Conservation (phyloP, 1,140 invertebrate species). For the Hydropsyche tenuis region DNA sequence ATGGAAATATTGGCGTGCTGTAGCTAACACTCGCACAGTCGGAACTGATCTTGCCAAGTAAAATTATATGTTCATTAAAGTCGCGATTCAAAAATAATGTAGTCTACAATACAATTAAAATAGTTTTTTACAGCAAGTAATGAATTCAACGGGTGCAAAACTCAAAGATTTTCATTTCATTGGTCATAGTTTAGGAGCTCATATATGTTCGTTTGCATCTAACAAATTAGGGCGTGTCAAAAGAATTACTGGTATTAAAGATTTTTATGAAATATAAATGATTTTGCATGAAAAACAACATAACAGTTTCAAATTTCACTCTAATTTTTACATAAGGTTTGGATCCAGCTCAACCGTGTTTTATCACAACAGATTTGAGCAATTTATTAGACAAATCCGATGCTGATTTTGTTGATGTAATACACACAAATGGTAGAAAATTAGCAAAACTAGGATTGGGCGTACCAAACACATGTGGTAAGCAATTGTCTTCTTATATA, state of each 20-base stretch:
- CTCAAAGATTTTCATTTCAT: constrained; percentile 64
- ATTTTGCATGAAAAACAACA: no score
- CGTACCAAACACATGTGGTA: constrained; percentile 63
- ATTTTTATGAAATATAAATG: no score
- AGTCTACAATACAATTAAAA: constrained; percentile 19
- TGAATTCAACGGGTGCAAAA: constrained; percentile 53
- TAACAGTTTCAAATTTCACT: no score
- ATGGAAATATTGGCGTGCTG: constrained; percentile 68
- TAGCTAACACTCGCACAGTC: constrained; percentile 63
- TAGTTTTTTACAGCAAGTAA: constrained; percentile 57
- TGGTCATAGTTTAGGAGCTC: constrained; percentile 70
- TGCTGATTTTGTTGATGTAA: constrained; percentile 70
- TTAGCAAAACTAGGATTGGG: constrained; percentile 64
- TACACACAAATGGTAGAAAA: constrained; percentile 67
- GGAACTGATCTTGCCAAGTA: constrained; percentile 64
- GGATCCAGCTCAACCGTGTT: constrained; percentile 72
- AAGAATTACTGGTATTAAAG: constrained; percentile 60
- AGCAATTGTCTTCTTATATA: background rate
- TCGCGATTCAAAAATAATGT: background rate
- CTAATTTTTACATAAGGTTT: constrained; percentile 58
- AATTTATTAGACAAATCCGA: constrained; percentile 65
- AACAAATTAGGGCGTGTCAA: constrained; percentile 58
- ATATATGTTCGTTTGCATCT: constrained; percentile 66
- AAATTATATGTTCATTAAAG: no score
- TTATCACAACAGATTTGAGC: constrained; percentile 57